Evolutionary conservation across 2,113 vertebrate genomes (phyloP).

Genomic region (Meles meles): DNA sequence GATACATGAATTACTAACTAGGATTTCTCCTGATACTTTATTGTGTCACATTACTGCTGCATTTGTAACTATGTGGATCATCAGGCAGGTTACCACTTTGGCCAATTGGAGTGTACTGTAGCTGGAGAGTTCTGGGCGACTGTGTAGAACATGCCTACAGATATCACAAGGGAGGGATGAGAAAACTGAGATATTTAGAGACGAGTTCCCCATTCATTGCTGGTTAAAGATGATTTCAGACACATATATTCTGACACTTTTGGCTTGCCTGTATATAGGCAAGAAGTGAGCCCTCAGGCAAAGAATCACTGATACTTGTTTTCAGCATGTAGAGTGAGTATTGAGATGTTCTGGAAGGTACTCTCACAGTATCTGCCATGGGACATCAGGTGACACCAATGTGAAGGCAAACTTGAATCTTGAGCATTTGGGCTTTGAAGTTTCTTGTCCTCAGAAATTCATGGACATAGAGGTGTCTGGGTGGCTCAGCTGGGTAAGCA

Average conservation of each 20-base stretch:
- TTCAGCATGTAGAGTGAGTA: not conserved
- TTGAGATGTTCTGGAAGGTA: not conserved
- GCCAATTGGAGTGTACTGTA: not conserved
- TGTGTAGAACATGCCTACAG: not conserved
- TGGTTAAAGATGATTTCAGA: not conserved
- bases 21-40: not conserved
- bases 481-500: not conserved
- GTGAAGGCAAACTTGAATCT: not conserved
- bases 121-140: not conserved
- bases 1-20: not conserved
- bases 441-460: not conserved
- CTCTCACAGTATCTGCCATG: not conserved
- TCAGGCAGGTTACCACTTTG: not conserved
- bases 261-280: not conserved
- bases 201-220: not conserved
- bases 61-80: not conserved
- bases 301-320: not conserved
- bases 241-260: not conserved
- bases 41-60: not conserved
- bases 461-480: not conserved
- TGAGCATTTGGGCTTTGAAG: not conserved
- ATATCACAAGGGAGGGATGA: not conserved
- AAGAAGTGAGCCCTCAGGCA: not conserved
- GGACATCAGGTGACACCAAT: not conserved
- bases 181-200: not conserved